Evolutionary conservation across 2,797 vertebrate species (phyloP).

Genomic region (Fundulus diaphanus): DNA sequence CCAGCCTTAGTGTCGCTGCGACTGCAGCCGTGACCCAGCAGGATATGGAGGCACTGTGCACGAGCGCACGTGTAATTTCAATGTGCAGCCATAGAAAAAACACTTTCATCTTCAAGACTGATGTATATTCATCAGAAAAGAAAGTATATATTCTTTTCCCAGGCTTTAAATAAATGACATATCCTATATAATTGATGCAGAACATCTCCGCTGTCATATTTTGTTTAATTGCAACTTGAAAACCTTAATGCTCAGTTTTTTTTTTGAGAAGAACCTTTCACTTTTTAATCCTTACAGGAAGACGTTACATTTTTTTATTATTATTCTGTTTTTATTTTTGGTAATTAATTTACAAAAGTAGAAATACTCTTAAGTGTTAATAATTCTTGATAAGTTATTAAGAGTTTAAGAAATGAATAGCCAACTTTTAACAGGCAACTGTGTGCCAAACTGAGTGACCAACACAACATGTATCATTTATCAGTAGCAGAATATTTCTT

Average conservation of each 20-base stretch:
- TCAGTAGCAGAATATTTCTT: not conserved
- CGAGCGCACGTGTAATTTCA: conserved; percentile 43
- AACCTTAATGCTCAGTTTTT: not conserved
- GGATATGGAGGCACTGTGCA: conserved; percentile 1
- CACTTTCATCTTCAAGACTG: not conserved
- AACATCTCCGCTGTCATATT: not conserved
- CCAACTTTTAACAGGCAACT: not conserved
- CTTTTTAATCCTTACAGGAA: not conserved
- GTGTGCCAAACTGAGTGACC: not conserved
- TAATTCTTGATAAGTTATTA: too few species aligned
- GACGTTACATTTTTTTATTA: not conserved
- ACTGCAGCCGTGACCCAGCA: conserved; percentile 2
- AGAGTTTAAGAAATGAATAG: too few species aligned
- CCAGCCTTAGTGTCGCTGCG: not conserved
- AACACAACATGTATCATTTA: not conserved
- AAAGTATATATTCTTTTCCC: too few species aligned
- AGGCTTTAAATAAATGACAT: too few species aligned
- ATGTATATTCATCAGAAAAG: not conserved
- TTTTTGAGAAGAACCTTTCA: not conserved
- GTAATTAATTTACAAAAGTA: not conserved
- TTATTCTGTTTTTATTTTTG: not conserved
- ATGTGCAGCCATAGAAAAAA: conserved; percentile 35
- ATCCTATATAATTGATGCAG: not conserved
- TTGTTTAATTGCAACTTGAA: not conserved
- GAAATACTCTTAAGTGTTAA: not conserved